These are phyloP conservation scores for Hyles lineata DNA, from an alignment of 2,888 invertebrate species.

Conservation along the genomic window DNA sequence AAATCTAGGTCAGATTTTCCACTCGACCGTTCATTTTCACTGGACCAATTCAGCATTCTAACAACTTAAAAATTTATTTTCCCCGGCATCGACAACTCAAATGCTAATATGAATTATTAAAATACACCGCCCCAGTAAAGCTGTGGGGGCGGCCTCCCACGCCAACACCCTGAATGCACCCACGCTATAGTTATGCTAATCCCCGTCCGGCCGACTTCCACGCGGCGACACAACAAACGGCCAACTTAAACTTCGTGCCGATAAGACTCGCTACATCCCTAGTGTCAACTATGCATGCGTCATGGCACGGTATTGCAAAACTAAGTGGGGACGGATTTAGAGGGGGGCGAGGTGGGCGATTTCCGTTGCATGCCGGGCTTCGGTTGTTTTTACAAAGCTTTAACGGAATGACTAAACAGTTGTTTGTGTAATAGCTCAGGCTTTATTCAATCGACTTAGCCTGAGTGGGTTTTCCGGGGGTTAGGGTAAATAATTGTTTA, in stretches of 20 bases:
- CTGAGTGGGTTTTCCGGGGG: too few species aligned
- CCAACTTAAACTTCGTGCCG: conserved; percentile 9
- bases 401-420: conserved; percentile 10
- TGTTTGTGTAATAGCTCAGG: neutral
- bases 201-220: conserved; percentile 3
- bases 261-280: conserved; percentile 14
- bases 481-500: too few species aligned
- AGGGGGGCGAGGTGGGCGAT: neutral
- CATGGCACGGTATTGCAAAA: conserved; percentile 3
- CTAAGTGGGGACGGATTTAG: conserved; percentile 2
- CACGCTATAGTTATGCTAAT: neutral
- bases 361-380: neutral
- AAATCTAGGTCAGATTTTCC: neutral
- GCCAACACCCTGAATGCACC: neutral
- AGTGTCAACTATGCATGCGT: conserved; percentile 14
- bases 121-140: neutral
- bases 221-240: conserved; percentile 10
- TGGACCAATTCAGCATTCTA: too few species aligned
- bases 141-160: neutral
- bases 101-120: neutral
- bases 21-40: neutral
- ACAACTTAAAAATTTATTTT: neutral
- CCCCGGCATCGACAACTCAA: neutral
- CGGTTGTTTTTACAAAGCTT: conserved; percentile 9
- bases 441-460: too few species aligned